Evolutionary conservation across 2,113 vertebrate genomes (phyloP), one percentile per base, ranked within the genome.

Genomic region (Hippocampus mohnikei): DNA sequence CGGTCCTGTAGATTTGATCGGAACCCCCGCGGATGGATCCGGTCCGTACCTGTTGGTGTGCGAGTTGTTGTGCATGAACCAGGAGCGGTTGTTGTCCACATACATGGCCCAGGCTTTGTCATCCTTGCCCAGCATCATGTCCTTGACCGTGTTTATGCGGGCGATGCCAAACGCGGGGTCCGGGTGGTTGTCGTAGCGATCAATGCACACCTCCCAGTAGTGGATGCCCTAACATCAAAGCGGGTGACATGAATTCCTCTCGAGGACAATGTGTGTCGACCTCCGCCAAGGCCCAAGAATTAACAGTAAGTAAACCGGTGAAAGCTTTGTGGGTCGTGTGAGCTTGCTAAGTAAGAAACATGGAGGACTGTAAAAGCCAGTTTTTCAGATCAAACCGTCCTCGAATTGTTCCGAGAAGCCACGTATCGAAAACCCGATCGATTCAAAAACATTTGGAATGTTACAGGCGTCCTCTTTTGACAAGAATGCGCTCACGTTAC

Each of bases 91-190:
- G 93, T 96, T 99, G 92, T 99, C 97, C 88, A 99, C 97, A 0
- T 99, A 99, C 97, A 99, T 99, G 83, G 97, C 97, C 97, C 97
- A 99, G 0, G 96, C 97, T 78, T 96, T 98, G 87, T 98, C 96
- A 0, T 99, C 97, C 80, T 98, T 98, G 63, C 97, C 97, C 60
- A 98, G 87, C 97, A 99, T 99, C 92, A 95, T 95, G 88, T 99
- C 97, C 73, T 96, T 98, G 84, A 92, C 90, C 0, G 96, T 95
- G 0, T 96, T 96, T 80, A 96, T 95, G 84, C 97, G 90, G 23
- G 97, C 97, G 69, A 99, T 92, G 2, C 97, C 97, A 0, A 99
- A 99, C 16, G 97, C 97, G 0, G 97, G 97, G 80, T 98, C 97
- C 0, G 97, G 97, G 71, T 98, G 97, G 94, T 96, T 98, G 90